A percentile compares a stretch with the other conserved stretches of the same genome.
These are phyloP conservation scores for Hystrix cristata DNA, from an alignment of 2,113 vertebrate species.

Conservation along the genomic window DNA sequence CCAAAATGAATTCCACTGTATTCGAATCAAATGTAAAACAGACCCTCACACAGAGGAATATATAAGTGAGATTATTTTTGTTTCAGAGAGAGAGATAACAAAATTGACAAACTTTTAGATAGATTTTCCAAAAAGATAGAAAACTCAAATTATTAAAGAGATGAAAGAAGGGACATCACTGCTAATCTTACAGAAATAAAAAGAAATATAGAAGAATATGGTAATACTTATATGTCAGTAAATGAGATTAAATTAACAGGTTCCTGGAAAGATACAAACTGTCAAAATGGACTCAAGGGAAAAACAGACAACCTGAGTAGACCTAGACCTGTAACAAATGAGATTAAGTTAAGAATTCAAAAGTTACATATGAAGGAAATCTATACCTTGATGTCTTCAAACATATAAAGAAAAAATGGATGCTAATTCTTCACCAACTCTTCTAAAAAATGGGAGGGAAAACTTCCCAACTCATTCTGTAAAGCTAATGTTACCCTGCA, in stretches of 20 bases:
- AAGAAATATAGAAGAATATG: background rate
- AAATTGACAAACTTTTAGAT: slow-evolving; percentile 24
- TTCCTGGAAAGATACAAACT: background rate
- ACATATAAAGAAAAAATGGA: background rate
- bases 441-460: background rate
- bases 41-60: background rate
- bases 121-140: background rate
- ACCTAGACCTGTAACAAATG: background rate
- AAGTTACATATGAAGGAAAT: slow-evolving; percentile 15
- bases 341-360: background rate
- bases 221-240: background rate
- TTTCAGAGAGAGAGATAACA: background rate
- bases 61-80: background rate
- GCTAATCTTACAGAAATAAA: background rate
- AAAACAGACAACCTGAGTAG: background rate
- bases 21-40: background rate
- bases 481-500: background rate
- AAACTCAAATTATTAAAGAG: background rate
- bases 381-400: background rate
- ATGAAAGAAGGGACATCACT: background rate
- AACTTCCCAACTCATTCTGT: background rate
- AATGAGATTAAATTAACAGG: background rate
- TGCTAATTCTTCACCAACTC: background rate
- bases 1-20: background rate
- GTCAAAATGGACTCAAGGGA: background rate